Percentiles rank a stretch among this genome's conserved stretches.
Evolutionary conservation across 2,113 vertebrate species (phyloP).

Genomic region (Scartelaos histophorus): DNA sequence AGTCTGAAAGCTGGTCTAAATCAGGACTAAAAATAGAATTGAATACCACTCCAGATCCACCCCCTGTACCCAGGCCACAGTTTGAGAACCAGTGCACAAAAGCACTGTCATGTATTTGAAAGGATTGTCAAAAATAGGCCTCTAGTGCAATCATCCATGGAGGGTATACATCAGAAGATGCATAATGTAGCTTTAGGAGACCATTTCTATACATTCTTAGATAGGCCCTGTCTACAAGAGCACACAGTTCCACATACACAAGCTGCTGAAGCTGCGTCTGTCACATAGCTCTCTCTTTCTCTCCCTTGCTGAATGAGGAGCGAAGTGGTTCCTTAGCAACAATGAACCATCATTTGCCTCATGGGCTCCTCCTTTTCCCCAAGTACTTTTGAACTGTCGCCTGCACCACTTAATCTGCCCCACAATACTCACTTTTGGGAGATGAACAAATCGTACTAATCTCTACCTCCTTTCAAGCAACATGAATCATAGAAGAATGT

Average conservation of each 20-base stretch:
- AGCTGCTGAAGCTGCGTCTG: constrained; percentile 39
- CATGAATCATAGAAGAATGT: constrained; percentile 56
- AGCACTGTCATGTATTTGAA: background rate
- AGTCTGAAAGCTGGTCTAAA: background rate
- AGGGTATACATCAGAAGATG: background rate
- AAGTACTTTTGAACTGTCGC: constrained; percentile 44
- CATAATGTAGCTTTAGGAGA: background rate
- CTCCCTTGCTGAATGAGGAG: constrained; percentile 22
- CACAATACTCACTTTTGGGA: constrained; percentile 47
- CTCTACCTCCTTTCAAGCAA: constrained; percentile 35
- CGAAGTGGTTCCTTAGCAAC: constrained; percentile 70
- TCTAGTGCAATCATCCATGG: background rate
- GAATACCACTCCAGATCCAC: background rate
- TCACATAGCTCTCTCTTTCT: constrained; percentile 18
- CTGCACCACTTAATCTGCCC: constrained; percentile 58
- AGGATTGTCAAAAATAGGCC: background rate
- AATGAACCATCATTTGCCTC: constrained; percentile 56
- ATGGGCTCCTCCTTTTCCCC: constrained; percentile 39
- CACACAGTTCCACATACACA: constrained; percentile 36
- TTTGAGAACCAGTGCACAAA: background rate
- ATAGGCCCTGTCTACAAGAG: constrained; percentile 9
- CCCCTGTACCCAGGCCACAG: background rate
- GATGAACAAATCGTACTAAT: constrained; percentile 53
- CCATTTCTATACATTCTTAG: background rate
- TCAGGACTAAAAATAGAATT: background rate